Evolutionary conservation across 1,140 invertebrate species (phyloP).

Genomic region (Acromyrmex echinatior): DNA sequence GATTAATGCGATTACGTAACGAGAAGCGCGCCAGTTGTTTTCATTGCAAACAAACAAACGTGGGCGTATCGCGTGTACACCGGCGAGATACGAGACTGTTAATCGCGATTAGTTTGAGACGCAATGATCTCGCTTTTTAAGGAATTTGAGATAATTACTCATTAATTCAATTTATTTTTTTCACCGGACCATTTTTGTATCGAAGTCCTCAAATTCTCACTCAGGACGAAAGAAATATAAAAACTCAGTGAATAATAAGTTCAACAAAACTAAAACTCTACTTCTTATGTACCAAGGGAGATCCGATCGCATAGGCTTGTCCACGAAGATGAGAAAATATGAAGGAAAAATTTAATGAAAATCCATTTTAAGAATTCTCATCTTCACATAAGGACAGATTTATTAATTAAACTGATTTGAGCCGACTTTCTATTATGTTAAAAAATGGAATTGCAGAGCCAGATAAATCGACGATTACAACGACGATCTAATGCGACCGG

Average conservation of each 20-base stretch:
- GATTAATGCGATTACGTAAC: background rate
- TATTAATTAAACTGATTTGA: background rate
- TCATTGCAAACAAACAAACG: constrained; percentile 43
- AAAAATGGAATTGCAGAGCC: background rate
- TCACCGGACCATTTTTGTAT: background rate
- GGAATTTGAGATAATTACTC: background rate
- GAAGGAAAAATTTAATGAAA: background rate
- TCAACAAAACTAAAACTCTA: background rate
- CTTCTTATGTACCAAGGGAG: background rate
- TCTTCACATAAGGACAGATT: background rate
- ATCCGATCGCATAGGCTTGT: background rate
- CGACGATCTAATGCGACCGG: background rate
- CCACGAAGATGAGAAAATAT: background rate
- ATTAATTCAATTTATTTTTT: constrained; percentile 1
- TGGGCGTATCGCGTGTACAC: constrained; percentile 4
- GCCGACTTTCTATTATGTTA: background rate
- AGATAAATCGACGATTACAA: background rate
- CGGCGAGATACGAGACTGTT: background rate
- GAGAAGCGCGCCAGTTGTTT: constrained; percentile 49
- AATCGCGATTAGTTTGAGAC: background rate
- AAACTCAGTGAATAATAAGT: background rate
- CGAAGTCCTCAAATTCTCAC: background rate
- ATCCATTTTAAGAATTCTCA: background rate
- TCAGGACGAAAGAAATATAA: background rate
- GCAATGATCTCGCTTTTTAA: background rate